Evolutionary conservation across 2,113 vertebrate genomes (phyloP).

Genomic region (Hippopotamus amphibius): DNA sequence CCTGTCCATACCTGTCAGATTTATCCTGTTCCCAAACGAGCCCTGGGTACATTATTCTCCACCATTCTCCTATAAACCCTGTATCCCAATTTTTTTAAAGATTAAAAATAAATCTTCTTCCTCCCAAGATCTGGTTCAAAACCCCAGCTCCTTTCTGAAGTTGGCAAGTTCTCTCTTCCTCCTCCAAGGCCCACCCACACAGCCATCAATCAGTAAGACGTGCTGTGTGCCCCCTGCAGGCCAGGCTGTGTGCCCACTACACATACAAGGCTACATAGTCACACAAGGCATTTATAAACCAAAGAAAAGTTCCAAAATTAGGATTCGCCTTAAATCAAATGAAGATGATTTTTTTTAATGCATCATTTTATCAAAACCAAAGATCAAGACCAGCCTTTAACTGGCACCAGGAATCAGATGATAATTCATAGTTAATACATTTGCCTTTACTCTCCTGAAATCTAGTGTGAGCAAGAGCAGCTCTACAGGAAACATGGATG

Average conservation of each 20-base stretch:
- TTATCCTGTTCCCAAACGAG: background rate
- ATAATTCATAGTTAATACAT: background rate
- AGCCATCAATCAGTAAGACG: background rate
- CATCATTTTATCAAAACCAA: background rate
- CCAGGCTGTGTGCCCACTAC: background rate
- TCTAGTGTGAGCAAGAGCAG: background rate
- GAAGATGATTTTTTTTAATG: background rate
- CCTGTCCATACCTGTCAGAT: background rate
- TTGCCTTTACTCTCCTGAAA: background rate
- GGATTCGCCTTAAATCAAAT: background rate
- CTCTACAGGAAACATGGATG: conserved; percentile 34
- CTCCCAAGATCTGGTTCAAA: conserved; percentile 26
- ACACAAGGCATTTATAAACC: background rate
- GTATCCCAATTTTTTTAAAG: background rate
- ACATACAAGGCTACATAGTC: background rate
- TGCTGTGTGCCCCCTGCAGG: rapidly evolving
- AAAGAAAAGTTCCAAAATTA: background rate
- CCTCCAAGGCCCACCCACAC: background rate
- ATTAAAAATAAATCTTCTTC: background rate
- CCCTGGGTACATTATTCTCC: background rate
- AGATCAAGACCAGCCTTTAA: background rate
- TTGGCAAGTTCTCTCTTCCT: background rate
- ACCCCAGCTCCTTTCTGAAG: background rate
- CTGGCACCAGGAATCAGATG: background rate
- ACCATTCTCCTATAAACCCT: background rate